Evolutionary conservation across 1,140 invertebrate genomes (phyloP), one percentile per base, ranked within the genome.

Genomic region (Aricia agestis): DNA sequence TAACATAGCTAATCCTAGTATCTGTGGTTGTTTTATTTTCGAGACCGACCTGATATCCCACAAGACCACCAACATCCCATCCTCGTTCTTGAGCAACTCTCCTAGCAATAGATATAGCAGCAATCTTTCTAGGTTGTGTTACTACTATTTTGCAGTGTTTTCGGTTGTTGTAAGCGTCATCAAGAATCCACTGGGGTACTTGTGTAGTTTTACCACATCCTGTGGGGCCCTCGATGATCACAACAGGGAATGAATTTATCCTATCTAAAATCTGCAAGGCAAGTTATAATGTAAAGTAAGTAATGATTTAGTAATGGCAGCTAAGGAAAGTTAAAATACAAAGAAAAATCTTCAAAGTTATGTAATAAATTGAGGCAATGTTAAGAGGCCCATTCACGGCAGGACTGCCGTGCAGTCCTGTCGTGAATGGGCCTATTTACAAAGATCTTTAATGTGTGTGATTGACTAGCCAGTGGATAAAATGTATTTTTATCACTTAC

Each of bases 151-250:
- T 96, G 82, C 97, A 97, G 25, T 93, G 91, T 67, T 88, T 86
- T 18, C 92, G 92, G 15, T 93, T 92, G 11, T 93, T 86, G 67
- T 90, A 93, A 82, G 94, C 94, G 71, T 95, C 90, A 86, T 98
- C 96, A 31, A 98, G 86, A 74, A 99, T 96, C 92, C 96, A 97
- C 83, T 98, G 97, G 0, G 97, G 97, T 3, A 97, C 94, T 93
- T 97, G 96, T 0, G 97, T 98, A 3, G 96, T 96, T 78, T 94
- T 94, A 41, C 93, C 93, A 81, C 93, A 94, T 5, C 98, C 98
- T 4, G 98, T 98, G 70, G 95, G 95, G 25, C 98, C 98, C 88
- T 98, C 95, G 73, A 99, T 96, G 13, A 99, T 90, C 11, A 89
- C 83, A 6, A 91, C 82, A 72, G 83, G 85, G 57, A 79, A 87